Evolutionary conservation across 2,888 invertebrate species (phyloP).

Genomic region (Drosophila histrio): DNA sequence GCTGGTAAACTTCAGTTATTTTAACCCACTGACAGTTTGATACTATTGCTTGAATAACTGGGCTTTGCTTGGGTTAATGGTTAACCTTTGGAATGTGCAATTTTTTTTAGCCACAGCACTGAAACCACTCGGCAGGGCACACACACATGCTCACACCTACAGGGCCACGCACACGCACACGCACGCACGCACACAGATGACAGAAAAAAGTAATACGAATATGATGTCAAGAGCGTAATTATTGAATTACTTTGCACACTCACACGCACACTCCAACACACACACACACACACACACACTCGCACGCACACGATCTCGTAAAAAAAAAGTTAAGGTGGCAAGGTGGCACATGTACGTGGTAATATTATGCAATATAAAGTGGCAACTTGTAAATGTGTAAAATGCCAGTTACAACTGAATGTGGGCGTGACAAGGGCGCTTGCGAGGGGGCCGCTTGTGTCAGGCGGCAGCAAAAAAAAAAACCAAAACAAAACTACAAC

Average conservation of each 20-base stretch:
- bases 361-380: slow-evolving; percentile 80
- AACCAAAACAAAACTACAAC: slow-evolving; percentile 53
- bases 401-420: slow-evolving; percentile 68
- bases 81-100: slow-evolving; percentile 49
- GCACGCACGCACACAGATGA: slow-evolving; percentile 13
- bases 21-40: neutral
- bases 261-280: slow-evolving; percentile 19
- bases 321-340: slow-evolving; percentile 58
- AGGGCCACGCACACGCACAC: neutral
- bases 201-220: slow-evolving; percentile 64
- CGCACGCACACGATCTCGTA: slow-evolving; percentile 30
- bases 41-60: neutral
- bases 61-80: slow-evolving; percentile 49
- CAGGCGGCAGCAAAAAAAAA: slow-evolving; percentile 47
- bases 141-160: neutral
- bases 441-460: neutral
- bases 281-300: slow-evolving; percentile 19
- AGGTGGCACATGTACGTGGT: slow-evolving; percentile 72
- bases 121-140: slow-evolving; percentile 32
- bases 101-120: slow-evolving; percentile 39
- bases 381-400: slow-evolving; percentile 79
- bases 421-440: slow-evolving; percentile 4
- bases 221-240: slow-evolving; percentile 77
- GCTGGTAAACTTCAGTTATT: slow-evolving; percentile 1
- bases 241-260: slow-evolving; percentile 69